phyloP scores from a whole-genome alignment of 2,113 vertebrate species.

The Lutjanus erythropterus region DNA sequence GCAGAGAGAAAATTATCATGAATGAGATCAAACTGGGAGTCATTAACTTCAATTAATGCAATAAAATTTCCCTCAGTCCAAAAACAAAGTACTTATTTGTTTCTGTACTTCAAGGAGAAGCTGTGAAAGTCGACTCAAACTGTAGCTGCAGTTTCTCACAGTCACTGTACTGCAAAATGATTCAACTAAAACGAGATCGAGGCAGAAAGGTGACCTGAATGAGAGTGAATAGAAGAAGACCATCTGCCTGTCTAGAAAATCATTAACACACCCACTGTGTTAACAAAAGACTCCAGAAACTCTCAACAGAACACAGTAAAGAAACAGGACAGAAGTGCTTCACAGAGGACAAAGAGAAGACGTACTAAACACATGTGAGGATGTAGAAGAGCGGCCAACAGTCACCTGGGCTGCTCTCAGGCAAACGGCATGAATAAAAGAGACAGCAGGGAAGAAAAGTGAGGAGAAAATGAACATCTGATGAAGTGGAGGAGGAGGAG shows the following conservation, averaged over 20 bases:
- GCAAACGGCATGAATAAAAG: not conserved
- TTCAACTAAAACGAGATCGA: not conserved
- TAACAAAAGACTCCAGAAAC: constrained; percentile 5
- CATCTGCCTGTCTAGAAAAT: constrained; percentile 30
- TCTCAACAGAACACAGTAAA: not conserved
- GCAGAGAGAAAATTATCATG: not conserved
- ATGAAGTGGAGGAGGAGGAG: constrained; percentile 13
- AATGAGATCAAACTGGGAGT: not conserved
- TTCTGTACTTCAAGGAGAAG: not conserved
- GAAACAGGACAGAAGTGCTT: not conserved
- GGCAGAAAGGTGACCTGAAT: not conserved
- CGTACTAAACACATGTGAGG: not conserved
- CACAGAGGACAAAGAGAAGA: not conserved
- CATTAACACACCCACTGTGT: constrained; percentile 7
- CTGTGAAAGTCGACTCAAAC: not conserved
- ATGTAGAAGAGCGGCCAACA: not conserved
- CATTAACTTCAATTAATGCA: not conserved
- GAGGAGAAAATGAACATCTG: not conserved
- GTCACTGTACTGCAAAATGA: not conserved
- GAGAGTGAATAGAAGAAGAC: not conserved
- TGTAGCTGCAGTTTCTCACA: not conserved
- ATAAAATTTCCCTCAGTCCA: not conserved
- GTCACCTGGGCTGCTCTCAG: not conserved
- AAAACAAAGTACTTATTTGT: not conserved
- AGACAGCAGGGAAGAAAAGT: not conserved